Percentiles rank a stretch among this genome's conserved stretches.
phyloP scores from a whole-genome alignment of 2,888 invertebrate genomes.

The Caenorhabditis plicata region DNA sequence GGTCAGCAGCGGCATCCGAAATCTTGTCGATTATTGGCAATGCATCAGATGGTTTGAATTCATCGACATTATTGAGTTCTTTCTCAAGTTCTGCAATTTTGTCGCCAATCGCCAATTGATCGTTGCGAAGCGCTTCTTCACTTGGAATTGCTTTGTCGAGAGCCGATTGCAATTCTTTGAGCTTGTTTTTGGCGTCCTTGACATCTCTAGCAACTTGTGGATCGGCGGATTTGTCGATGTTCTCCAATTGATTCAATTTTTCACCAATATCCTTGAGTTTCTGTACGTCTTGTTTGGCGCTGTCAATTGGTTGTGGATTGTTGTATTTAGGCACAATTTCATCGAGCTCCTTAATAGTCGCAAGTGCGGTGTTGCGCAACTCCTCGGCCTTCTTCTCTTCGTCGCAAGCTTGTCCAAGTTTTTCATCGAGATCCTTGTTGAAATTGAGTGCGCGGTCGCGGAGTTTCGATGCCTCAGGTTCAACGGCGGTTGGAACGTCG shows the following conservation, averaged over 20 bases:
- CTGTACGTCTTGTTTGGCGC: conserved; percentile 6
- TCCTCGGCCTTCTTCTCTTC: conserved; percentile 13
- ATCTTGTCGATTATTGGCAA: conserved; percentile 16
- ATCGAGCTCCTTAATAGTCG: conserved; percentile 9
- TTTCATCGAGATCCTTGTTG: conserved; percentile 3
- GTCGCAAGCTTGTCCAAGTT: conserved; percentile 8
- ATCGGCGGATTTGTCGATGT: background rate
- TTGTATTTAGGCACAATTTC: conserved; percentile 11
- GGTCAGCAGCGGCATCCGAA: conserved; percentile 5
- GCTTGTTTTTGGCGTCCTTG: conserved; percentile 12
- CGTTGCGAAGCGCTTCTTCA: conserved; percentile 5
- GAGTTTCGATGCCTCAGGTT: conserved; percentile 4
- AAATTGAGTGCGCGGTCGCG: conserved; percentile 6
- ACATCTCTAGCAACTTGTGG: conserved; percentile 12
- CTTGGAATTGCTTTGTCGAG: conserved; percentile 7
- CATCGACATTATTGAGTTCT: background rate
- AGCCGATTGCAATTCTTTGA: conserved; percentile 6
- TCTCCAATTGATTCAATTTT: background rate
- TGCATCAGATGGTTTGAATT: background rate
- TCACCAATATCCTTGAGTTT: conserved; percentile 4
- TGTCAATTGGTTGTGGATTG: conserved; percentile 7
- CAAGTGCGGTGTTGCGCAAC: conserved; percentile 1
- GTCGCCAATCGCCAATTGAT: background rate
- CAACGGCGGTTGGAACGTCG: conserved; percentile 5
- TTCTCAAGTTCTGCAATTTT: background rate